These are phyloP conservation scores for Portunus trituberculatus DNA, from an alignment of 1,140 invertebrate genomes.

Conservation along the genomic window DNA sequence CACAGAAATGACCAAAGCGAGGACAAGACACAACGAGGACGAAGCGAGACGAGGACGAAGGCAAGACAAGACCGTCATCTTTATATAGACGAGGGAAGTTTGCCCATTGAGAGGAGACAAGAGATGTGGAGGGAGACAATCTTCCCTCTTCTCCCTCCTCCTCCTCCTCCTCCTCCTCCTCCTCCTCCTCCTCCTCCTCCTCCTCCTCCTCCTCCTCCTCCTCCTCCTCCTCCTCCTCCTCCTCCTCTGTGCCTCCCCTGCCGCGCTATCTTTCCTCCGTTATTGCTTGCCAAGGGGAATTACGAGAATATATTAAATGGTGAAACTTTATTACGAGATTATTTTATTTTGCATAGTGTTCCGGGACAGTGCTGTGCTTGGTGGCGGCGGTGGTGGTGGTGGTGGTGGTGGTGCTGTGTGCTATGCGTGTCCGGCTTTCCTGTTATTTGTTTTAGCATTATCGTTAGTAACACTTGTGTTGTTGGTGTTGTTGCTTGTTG, in stretches of 20 bases:
- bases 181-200: background rate
- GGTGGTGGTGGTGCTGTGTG: no score
- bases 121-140: background rate
- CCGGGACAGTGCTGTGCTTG: background rate
- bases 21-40: no score
- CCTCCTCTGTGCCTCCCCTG: background rate
- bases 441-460: no score
- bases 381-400: no score
- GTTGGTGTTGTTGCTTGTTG: background rate
- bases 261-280: background rate
- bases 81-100: background rate
- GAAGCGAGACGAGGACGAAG: no score
- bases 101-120: background rate
- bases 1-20: no score
- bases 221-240: background rate
- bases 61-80: background rate
- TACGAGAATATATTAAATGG: background rate
- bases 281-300: background rate
- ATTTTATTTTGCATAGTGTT: constrained; percentile 2
- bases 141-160: background rate
- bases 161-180: background rate
- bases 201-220: background rate
- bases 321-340: background rate
- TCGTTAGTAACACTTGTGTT: no score
- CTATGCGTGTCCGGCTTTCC: no score